A percentile compares a stretch with the other conserved stretches of the same genome.
Conservation (phyloP, 2,888 invertebrate species). For the Euclidia mi region DNA sequence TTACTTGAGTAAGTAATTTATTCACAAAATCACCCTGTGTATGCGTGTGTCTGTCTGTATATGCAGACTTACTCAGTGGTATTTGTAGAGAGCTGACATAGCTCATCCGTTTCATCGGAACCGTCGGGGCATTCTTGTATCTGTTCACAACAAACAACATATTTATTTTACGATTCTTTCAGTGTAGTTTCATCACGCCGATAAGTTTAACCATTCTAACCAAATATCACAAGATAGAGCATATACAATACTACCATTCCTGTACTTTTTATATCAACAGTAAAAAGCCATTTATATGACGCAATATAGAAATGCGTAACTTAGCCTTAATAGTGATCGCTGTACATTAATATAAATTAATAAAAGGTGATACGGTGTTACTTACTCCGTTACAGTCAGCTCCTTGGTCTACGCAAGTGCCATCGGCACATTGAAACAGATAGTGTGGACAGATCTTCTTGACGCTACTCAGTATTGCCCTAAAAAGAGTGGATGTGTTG, state of each 20-base stretch:
- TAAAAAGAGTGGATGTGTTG: constrained; percentile 1
- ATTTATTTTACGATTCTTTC: not conserved
- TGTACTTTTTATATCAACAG: too few species aligned
- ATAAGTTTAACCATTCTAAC: too few species aligned
- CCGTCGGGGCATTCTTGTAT: not conserved
- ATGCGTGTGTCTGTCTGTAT: too few species aligned
- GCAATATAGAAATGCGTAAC: not conserved
- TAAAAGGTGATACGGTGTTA: too few species aligned
- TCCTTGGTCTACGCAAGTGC: constrained; percentile 8
- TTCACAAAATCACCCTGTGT: too few species aligned
- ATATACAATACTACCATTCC: too few species aligned
- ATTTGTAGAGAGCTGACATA: not conserved
- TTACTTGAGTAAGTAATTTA: too few species aligned
- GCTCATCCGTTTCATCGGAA: not conserved
- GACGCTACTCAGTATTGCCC: not conserved
- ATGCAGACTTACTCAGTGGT: not conserved
- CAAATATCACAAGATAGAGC: too few species aligned
- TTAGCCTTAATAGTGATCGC: not conserved
- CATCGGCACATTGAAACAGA: constrained; percentile 12
- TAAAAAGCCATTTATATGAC: too few species aligned
- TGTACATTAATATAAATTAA: constrained; percentile 7
- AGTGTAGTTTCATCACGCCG: too few species aligned
- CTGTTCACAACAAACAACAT: not conserved
- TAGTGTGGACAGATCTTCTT: constrained; percentile 1
- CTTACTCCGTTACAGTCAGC: constrained; percentile 10